Percentiles rank a stretch among this genome's conserved stretches.
phyloP scores from a whole-genome alignment of 2,797 vertebrate species.

The Parambassis ranga region DNA sequence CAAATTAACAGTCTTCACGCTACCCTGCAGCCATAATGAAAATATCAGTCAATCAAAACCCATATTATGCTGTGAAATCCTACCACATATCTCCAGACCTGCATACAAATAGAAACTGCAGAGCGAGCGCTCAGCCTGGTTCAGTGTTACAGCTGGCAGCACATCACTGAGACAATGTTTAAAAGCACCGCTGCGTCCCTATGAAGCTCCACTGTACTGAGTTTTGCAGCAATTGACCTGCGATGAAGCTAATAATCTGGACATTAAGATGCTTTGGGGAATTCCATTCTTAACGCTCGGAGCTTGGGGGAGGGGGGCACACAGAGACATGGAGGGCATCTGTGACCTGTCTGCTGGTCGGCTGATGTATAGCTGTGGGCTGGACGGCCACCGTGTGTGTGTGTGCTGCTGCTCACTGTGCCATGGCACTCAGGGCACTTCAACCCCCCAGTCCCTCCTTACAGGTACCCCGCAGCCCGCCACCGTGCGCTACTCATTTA shows the following conservation, averaged over 20 bases:
- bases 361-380: constrained; percentile 78
- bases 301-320: constrained; percentile 18
- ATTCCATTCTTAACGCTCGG: constrained; percentile 25
- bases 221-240: constrained; percentile 1
- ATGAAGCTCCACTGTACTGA: constrained; percentile 10
- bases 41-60: constrained; percentile 80
- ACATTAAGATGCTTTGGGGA: constrained; percentile 28
- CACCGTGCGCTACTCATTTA: constrained; percentile 98
- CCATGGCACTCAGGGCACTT: constrained; percentile 87
- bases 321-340: constrained; percentile 51
- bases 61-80: constrained; percentile 67
- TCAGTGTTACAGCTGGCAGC: constrained; percentile 16
- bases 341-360: constrained; percentile 71
- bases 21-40: constrained; percentile 79
- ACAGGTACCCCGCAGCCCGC: constrained; percentile 94
- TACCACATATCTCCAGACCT: constrained; percentile 58
- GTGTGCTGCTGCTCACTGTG: constrained; percentile 81
- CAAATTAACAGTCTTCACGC: constrained; percentile 77
- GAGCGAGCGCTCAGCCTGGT: constrained; percentile 31
- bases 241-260: constrained; percentile 24
- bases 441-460: constrained; percentile 92
- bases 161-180: constrained; percentile 7
- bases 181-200: constrained; percentile 14
- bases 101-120: constrained; percentile 68
- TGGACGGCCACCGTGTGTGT: constrained; percentile 73